Evolutionary conservation across 2,888 invertebrate species (phyloP).

Genomic region (Kuschelorhynchus macadamiae): DNA sequence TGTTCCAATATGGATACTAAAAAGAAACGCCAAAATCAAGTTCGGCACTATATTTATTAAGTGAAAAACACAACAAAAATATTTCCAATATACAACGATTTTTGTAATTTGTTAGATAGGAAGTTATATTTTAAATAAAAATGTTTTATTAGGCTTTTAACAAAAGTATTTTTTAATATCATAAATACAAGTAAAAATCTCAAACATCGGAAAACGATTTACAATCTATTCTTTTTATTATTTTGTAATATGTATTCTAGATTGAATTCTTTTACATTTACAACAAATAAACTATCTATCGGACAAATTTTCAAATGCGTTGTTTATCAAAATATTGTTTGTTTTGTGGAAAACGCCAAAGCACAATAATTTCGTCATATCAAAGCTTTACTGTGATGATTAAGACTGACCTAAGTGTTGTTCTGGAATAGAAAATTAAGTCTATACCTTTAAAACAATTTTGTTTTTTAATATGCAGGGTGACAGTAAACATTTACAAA

Average conservation of each 20-base stretch:
- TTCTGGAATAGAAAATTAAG: conserved; percentile 66
- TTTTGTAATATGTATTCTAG: too few species aligned
- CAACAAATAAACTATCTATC: too few species aligned
- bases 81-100: background rate
- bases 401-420: conserved; percentile 72
- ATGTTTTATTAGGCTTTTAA: too few species aligned
- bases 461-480: conserved; percentile 31
- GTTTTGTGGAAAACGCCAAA: conserved; percentile 58
- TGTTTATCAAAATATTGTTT: background rate
- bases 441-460: conserved; percentile 41
- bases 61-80: background rate
- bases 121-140: too few species aligned
- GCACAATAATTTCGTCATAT: conserved; percentile 72
- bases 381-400: conserved; percentile 73
- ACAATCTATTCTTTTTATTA: too few species aligned
- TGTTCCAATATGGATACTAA: conserved; percentile 24
- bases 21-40: conserved; percentile 17
- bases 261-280: too few species aligned
- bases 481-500: conserved; percentile 17
- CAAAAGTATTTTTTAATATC: too few species aligned
- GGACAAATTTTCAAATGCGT: too few species aligned
- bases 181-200: too few species aligned
- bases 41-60: conserved; percentile 21
- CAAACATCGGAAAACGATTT: too few species aligned
- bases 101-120: background rate